Evolutionary conservation across 2,888 invertebrate genomes (phyloP).

Genomic region (Steinernema hermaphroditum): DNA sequence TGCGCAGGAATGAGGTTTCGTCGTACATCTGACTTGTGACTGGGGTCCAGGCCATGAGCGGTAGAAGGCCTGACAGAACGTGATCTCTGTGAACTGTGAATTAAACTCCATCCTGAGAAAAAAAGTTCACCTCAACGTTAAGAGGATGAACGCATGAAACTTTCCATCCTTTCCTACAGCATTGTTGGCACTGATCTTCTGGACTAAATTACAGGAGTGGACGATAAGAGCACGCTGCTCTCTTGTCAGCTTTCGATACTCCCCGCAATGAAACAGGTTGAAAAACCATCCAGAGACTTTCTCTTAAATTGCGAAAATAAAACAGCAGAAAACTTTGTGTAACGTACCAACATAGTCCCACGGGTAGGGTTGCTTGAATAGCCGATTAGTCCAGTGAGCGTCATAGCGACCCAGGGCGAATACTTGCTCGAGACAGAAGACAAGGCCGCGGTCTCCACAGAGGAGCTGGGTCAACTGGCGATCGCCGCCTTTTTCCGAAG

Average conservation of each 20-base stretch:
- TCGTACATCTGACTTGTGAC: conserved; percentile 91
- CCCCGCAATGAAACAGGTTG: conserved; percentile 61
- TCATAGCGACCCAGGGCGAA: conserved; percentile 90
- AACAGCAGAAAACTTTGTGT: not conserved
- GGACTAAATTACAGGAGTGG: conserved; percentile 84
- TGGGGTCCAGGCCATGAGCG: conserved; percentile 85
- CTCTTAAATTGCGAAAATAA: conserved; percentile 46
- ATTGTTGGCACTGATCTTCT: conserved; percentile 83
- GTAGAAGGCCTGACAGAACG: conserved; percentile 81
- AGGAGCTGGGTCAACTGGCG: conserved; percentile 79
- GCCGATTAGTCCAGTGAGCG: conserved; percentile 81
- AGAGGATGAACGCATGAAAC: conserved; percentile 92
- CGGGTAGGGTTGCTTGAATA: conserved; percentile 91
- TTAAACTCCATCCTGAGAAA: not conserved
- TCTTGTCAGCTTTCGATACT: conserved; percentile 55
- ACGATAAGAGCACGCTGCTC: conserved; percentile 77
- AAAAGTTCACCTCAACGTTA: conserved; percentile 79
- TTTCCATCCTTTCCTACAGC: conserved; percentile 95
- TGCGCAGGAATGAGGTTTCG: conserved; percentile 87
- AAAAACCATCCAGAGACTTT: conserved; percentile 59
- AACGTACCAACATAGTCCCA: conserved; percentile 93
- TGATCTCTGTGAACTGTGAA: conserved; percentile 67
- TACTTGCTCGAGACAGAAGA: conserved; percentile 88
- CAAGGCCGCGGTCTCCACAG: conserved; percentile 92
- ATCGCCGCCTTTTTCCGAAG: conserved; percentile 33